A percentile compares a stretch with the other conserved stretches of the same genome.
These are phyloP conservation scores for Barypeithes pellucidus DNA, from an alignment of 2,888 invertebrate species.

Conservation along the genomic window DNA sequence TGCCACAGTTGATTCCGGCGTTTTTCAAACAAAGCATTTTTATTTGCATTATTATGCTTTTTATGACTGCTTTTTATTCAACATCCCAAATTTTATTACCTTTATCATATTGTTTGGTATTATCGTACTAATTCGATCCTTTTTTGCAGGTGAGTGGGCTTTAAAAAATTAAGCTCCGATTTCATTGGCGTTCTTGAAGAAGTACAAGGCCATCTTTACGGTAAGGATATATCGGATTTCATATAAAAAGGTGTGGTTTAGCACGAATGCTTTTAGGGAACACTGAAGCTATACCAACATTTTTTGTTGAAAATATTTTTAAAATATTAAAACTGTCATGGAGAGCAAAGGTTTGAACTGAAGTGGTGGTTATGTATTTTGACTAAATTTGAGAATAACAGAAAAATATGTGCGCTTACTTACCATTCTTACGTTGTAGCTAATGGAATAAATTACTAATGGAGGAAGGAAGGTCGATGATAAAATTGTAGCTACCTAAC, in stretches of 20 bases:
- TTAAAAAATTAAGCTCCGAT: constrained; percentile 19
- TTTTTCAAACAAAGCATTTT: background rate
- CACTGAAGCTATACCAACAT: too few species aligned
- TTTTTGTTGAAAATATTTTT: too few species aligned
- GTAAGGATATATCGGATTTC: constrained; percentile 29
- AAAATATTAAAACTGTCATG: too few species aligned
- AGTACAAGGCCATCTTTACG: constrained; percentile 14
- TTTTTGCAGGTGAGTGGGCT: constrained; percentile 37
- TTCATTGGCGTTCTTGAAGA: constrained; percentile 16
- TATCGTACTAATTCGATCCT: constrained; percentile 16
- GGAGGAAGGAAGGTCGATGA: too few species aligned
- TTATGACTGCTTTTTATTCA: background rate
- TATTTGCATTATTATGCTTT: constrained; percentile 26
- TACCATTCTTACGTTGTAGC: too few species aligned
- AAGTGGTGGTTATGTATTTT: too few species aligned
- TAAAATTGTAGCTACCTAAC: too few species aligned
- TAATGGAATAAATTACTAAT: too few species aligned
- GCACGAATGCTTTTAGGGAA: background rate
- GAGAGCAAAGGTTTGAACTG: too few species aligned
- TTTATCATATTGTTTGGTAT: constrained; percentile 17
- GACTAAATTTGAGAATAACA: too few species aligned
- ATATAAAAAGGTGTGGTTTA: constrained; percentile 11
- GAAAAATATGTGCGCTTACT: too few species aligned
- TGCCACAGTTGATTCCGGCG: background rate
- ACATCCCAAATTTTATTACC: constrained; percentile 16